Evolutionary conservation across 2,797 vertebrate genomes (phyloP), one percentile per base, ranked within the genome.

Genomic region (Caiman crocodilus): DNA sequence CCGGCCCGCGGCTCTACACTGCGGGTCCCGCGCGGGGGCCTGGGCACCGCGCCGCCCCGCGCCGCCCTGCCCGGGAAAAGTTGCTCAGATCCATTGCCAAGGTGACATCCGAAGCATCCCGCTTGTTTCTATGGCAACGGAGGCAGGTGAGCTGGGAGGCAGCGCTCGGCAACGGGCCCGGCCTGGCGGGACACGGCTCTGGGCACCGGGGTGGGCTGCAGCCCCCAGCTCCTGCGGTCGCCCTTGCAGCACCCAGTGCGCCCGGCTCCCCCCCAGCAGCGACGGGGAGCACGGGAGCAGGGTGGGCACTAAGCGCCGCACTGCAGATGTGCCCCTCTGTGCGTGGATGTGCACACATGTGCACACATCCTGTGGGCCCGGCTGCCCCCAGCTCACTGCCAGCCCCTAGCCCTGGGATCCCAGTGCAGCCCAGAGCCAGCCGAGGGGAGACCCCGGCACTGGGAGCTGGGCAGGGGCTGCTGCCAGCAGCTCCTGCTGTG

Each of bases 51-150:
- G 2, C 50, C 56, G 60, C 63, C 0, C 3, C 30, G 26, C 81
- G 73, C 73, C 50, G 60, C 89, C 76, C 73, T 79, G 14, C 2
- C 61, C 15, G 60, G 85, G 92, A 90, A 94, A 84, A 97, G 96
- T 93, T 94, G 74, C 92, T 93, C 73, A 16, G 82, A 85, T 96
- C 79, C 77, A 84, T 95, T 90, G 95, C 96, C 97, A 96, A 96
- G 95, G 96, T 97, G 97, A 97, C 96, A 96, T 95, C 88, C 87
- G 65, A 97, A 95, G 97, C 96, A 94, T 97, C 90, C 58, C 90
- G 42, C 89, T 79, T 79, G 85, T 98, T 97, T 97, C 97, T 96
- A 96, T 97, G 97, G 86, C 89, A 85, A 97, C 32, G 32, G 32
- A 35, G 32, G 96, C 97, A 97, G 97, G 97, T 97, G 96, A 98